Percentiles rank a stretch among this genome's conserved stretches.
phyloP scores from a whole-genome alignment of 2,888 invertebrate genomes.

The Melipona beecheii region DNA sequence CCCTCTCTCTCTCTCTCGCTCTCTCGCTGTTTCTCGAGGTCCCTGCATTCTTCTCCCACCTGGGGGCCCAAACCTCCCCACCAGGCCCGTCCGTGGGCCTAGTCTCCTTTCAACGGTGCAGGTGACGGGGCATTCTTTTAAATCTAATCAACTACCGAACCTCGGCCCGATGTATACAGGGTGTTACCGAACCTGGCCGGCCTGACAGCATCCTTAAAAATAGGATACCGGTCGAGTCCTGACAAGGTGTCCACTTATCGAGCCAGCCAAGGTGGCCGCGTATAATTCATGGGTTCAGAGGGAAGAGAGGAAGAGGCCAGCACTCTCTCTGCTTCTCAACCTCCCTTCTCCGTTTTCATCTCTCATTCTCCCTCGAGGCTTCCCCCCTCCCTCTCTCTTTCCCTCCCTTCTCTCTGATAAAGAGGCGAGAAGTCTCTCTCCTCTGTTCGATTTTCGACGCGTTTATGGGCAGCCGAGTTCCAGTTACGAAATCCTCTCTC shows the following conservation, averaged over 20 bases:
- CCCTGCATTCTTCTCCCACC: conserved; percentile 37
- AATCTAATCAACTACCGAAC: conserved; percentile 75
- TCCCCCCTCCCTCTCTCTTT: not conserved
- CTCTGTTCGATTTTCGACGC: conserved; percentile 5
- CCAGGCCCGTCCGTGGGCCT: conserved; percentile 58
- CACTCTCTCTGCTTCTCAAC: not conserved
- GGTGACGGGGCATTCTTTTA: conserved; percentile 76
- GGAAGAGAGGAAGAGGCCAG: not conserved
- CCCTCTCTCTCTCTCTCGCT: not conserved
- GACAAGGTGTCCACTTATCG: conserved; percentile 51
- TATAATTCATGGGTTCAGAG: conserved; percentile 21
- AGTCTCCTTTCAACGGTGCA: conserved; percentile 75
- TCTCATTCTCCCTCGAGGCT: not conserved
- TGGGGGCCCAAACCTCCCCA: conserved; percentile 29
- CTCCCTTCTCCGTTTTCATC: not conserved
- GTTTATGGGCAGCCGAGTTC: conserved; percentile 2
- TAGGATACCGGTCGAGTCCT: conserved; percentile 40
- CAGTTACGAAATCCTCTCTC: conserved; percentile 26
- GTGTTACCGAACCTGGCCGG: conserved; percentile 61
- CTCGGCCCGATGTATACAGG: conserved; percentile 61
- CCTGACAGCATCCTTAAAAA: conserved; percentile 50
- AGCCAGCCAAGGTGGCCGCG: conserved; percentile 37
- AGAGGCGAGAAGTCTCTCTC: too few relatives aligned
- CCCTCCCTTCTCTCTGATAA: not conserved
- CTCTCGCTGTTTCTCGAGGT: not conserved